A percentile compares a stretch with the other conserved stretches of the same genome.
phyloP scores from a whole-genome alignment of 2,888 invertebrate species.

The Lepidonotus clava region DNA sequence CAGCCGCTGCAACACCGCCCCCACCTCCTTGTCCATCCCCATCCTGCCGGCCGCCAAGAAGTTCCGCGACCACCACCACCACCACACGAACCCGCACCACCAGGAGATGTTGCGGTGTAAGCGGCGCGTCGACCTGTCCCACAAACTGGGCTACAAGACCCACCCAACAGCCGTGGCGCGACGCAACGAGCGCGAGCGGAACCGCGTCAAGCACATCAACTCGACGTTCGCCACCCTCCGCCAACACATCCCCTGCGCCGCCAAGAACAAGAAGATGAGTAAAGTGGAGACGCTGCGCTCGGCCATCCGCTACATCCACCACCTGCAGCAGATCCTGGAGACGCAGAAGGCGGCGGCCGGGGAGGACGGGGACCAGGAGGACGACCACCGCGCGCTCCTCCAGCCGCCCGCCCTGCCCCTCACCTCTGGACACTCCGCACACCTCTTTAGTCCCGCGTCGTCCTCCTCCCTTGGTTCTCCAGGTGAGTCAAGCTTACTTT shows the following conservation, averaged over 20 bases:
- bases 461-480: neutral
- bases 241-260: slow-evolving; percentile 44
- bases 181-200: slow-evolving; percentile 52
- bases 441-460: neutral
- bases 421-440: neutral
- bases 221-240: slow-evolving; percentile 48
- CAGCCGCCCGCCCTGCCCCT: neutral
- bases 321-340: slow-evolving; percentile 54
- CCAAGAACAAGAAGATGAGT: slow-evolving; percentile 55
- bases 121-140: slow-evolving; percentile 31
- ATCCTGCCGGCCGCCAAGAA: slow-evolving; percentile 32
- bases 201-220: slow-evolving; percentile 55
- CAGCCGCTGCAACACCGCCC: neutral
- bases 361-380: neutral
- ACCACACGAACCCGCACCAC: neutral
- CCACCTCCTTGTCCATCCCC: neutral
- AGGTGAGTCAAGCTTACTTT: neutral
- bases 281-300: slow-evolving; percentile 49
- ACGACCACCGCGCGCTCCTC: neutral
- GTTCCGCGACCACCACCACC: neutral
- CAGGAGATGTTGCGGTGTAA: slow-evolving; percentile 29
- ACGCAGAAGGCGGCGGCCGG: neutral
- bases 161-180: slow-evolving; percentile 51
- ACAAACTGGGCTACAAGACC: slow-evolving; percentile 34
- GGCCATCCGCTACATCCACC: slow-evolving; percentile 53